Conservation (phyloP, 2,888 invertebrate genomes). For the Terebella lapidaria region DNA sequence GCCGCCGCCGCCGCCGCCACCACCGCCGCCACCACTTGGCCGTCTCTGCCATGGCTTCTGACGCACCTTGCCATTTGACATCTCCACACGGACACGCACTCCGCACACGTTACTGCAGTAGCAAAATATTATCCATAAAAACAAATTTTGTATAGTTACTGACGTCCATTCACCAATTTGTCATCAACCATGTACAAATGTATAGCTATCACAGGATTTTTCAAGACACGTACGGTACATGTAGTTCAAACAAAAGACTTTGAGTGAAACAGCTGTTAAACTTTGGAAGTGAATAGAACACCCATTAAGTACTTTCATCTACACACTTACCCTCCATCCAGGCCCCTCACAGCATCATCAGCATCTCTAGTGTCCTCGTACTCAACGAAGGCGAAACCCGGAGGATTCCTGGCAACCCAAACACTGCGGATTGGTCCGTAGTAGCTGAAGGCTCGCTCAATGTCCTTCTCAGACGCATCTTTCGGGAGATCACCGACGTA, state of each 20-base stretch:
- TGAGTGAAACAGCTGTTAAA: too few species aligned
- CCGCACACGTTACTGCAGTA: slow-evolving; percentile 59
- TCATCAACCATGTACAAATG: too few species aligned
- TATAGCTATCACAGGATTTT: too few species aligned
- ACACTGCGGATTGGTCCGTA: neutral
- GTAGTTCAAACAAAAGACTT: too few species aligned
- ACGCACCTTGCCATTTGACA: slow-evolving; percentile 73
- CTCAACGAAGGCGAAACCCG: neutral
- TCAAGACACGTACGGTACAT: too few species aligned
- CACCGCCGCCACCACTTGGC: too few species aligned
- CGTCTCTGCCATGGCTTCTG: slow-evolving; percentile 15
- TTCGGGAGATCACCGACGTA: neutral
- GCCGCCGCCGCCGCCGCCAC: too few species aligned
- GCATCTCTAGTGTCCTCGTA: neutral
- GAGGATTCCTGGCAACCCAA: neutral
- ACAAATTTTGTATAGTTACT: too few species aligned
- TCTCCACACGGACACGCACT: slow-evolving; percentile 81
- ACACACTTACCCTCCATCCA: neutral
- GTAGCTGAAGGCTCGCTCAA: neutral
- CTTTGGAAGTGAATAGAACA: too few species aligned
- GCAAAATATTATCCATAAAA: too few species aligned
- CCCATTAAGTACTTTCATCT: too few species aligned
- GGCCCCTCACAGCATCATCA: neutral
- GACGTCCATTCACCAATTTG: too few species aligned
- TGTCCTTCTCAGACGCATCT: neutral